Conservation (phyloP, 2,888 invertebrate species). For the Chymomyza caudatula region DNA sequence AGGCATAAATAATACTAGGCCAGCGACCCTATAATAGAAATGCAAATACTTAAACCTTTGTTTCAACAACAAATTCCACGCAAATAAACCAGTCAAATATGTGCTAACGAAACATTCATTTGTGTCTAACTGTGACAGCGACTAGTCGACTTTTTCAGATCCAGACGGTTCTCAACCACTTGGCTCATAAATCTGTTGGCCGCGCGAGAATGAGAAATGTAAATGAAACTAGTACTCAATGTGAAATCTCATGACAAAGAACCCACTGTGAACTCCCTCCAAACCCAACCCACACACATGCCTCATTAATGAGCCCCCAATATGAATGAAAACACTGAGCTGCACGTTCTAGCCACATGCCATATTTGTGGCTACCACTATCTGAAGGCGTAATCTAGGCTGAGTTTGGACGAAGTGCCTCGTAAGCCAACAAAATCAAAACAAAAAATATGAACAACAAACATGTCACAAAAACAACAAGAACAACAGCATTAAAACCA, state of each 20-base stretch:
- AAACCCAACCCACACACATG: background rate
- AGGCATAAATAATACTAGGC: background rate
- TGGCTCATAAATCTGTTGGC: background rate
- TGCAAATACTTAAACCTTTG: background rate
- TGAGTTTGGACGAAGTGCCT: slow-evolving; percentile 10
- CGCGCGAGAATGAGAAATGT: background rate
- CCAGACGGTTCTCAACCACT: background rate
- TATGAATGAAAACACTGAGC: slow-evolving; percentile 18
- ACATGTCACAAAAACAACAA: slow-evolving; percentile 17
- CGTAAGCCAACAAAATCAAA: slow-evolving; percentile 34
- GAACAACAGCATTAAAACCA: slow-evolving; percentile 14
- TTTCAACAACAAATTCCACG: background rate
- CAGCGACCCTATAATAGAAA: background rate
- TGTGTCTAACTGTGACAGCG: background rate
- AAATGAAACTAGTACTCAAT: background rate
- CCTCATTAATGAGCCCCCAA: slow-evolving; percentile 29
- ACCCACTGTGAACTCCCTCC: background rate
- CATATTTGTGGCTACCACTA: slow-evolving; percentile 26
- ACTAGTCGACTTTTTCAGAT: background rate
- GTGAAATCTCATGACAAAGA: slow-evolving; percentile 13
- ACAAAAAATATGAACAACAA: slow-evolving; percentile 49
- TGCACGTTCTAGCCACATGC: slow-evolving; percentile 7
- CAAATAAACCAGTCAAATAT: background rate
- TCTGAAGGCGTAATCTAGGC: slow-evolving; percentile 30
- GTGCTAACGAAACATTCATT: background rate